Evolutionary conservation across 2,113 vertebrate genomes (phyloP).

Genomic region (Zingel zingel): DNA sequence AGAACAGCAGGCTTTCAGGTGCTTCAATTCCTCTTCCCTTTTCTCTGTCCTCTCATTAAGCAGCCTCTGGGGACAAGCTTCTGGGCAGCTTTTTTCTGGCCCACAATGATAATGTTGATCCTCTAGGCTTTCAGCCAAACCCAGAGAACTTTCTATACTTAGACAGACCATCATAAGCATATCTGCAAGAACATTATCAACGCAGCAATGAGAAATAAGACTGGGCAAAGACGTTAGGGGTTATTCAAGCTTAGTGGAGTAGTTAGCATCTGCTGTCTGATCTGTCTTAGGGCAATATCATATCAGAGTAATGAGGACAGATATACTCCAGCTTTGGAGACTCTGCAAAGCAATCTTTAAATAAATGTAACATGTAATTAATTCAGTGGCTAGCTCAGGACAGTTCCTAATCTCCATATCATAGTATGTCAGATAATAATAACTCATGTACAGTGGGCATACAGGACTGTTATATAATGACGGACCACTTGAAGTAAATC

Average conservation of each 20-base stretch:
- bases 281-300: slow-evolving; percentile 71
- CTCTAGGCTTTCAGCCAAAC: slow-evolving; percentile 67
- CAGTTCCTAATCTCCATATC: slow-evolving; percentile 38
- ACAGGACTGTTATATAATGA: slow-evolving; percentile 36
- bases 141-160: slow-evolving; percentile 67
- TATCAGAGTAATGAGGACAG: slow-evolving; percentile 77
- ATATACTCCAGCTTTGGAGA: slow-evolving; percentile 69
- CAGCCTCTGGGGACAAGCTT: slow-evolving; percentile 65
- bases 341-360: slow-evolving; percentile 50
- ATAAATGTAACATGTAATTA: slow-evolving; percentile 52
- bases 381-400: slow-evolving; percentile 38
- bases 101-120: slow-evolving; percentile 75
- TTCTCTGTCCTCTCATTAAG: slow-evolving; percentile 66
- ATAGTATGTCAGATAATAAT: slow-evolving; percentile 35
- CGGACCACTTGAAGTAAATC: slow-evolving; percentile 33
- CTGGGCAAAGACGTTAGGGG: slow-evolving; percentile 64
- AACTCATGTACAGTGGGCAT: slow-evolving; percentile 26
- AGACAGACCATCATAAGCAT: slow-evolving; percentile 68
- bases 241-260: slow-evolving; percentile 72
- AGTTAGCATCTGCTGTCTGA: slow-evolving; percentile 74
- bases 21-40: slow-evolving; percentile 41
- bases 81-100: slow-evolving; percentile 60
- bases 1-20: slow-evolving; percentile 59
- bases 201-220: slow-evolving; percentile 56
- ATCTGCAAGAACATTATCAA: slow-evolving; percentile 67